phyloP scores from a whole-genome alignment of 2,113 vertebrate genomes.

The Spermophilus dauricus region DNA sequence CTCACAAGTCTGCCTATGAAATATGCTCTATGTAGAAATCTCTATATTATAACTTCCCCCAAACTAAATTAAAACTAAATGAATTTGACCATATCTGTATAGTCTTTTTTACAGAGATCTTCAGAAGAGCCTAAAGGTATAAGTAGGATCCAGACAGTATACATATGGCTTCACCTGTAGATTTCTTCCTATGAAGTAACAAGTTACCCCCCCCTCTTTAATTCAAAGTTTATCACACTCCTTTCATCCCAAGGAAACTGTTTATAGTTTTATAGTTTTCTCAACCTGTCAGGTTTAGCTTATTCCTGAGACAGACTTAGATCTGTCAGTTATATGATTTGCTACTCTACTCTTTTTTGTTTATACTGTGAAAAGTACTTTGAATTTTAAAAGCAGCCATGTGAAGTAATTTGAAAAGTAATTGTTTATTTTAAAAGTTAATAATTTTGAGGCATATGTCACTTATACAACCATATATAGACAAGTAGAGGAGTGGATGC shows the following conservation, averaged over 20 bases:
- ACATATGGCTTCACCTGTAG: rapidly evolving
- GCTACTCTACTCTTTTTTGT: background rate
- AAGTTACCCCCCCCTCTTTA: background rate
- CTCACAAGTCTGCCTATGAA: background rate
- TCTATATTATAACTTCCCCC: background rate
- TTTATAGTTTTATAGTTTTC: constrained; percentile 57
- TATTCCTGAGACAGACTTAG: constrained; percentile 14
- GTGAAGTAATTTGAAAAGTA: background rate
- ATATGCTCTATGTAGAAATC: background rate
- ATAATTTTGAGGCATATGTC: background rate
- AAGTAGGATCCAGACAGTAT: background rate
- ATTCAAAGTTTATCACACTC: background rate
- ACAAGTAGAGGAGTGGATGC: background rate
- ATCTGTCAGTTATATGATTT: background rate
- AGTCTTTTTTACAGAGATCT: background rate
- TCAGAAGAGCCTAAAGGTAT: background rate
- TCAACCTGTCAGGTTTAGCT: background rate
- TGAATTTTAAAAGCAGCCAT: background rate
- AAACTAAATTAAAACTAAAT: constrained; percentile 3
- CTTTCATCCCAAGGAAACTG: background rate
- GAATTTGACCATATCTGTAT: background rate
- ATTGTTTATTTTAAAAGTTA: background rate
- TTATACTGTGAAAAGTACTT: background rate
- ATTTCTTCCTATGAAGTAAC: background rate
- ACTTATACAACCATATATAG: background rate